phyloP scores from a whole-genome alignment of 2,888 invertebrate genomes.

The Agonopterix heracliana region DNA sequence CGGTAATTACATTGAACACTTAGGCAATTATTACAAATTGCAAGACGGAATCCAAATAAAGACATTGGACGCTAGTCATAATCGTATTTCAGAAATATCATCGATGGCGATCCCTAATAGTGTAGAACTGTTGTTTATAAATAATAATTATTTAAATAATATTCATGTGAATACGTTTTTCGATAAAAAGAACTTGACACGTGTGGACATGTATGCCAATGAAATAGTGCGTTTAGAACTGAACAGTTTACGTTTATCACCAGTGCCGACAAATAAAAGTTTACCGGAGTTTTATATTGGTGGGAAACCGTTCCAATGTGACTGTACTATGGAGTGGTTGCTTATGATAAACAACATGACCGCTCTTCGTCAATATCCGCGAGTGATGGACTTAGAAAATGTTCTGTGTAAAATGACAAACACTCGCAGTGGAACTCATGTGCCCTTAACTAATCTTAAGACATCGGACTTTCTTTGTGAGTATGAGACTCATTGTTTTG shows the following conservation, averaged over 20 bases:
- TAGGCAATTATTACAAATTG: constrained; percentile 92
- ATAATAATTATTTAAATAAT: constrained; percentile 89
- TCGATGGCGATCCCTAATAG: constrained; percentile 92
- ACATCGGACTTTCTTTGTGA: constrained; percentile 92
- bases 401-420: constrained; percentile 92
- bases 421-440: constrained; percentile 86
- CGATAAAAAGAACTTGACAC: constrained; percentile 88
- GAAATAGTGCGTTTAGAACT: constrained; percentile 88
- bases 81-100: constrained; percentile 87
- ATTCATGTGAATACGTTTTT: constrained; percentile 91
- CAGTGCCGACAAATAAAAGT: constrained; percentile 82
- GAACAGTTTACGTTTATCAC: constrained; percentile 86
- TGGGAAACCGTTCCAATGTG: constrained; percentile 95
- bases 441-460: constrained; percentile 84
- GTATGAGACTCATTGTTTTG: constrained; percentile 95
- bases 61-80: constrained; percentile 92
- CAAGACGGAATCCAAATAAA: constrained; percentile 88
- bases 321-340: constrained; percentile 97
- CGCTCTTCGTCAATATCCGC: constrained; percentile 87
- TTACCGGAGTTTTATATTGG: constrained; percentile 93
- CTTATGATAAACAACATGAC: constrained; percentile 92
- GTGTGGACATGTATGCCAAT: constrained; percentile 94
- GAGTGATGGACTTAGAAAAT: constrained; percentile 91
- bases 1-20: constrained; percentile 90
- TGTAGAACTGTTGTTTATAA: constrained; percentile 90